These are phyloP conservation scores for Halcyon leucocephala DNA, from an alignment of 2,797 vertebrate species.

Conservation along the genomic window DNA sequence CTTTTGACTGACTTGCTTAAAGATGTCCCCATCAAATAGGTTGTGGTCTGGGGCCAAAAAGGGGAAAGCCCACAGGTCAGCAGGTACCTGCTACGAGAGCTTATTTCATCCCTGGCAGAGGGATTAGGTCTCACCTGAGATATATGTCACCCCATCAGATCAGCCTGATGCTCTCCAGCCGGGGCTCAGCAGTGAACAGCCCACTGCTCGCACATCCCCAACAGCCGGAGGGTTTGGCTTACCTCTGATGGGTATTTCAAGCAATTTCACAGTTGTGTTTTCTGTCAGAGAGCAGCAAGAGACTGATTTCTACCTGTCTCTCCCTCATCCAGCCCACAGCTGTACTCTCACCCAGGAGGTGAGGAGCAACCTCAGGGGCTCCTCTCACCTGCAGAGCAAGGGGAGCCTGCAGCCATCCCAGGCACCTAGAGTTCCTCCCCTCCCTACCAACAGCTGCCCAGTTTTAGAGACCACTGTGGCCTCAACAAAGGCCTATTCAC, in stretches of 20 bases:
- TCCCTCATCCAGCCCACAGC: neutral
- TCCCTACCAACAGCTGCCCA: neutral
- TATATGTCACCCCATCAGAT: neutral
- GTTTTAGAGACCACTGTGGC: neutral
- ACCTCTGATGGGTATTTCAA: neutral
- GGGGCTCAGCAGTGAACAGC: neutral
- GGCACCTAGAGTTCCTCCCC: accelerated
- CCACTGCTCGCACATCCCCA: neutral
- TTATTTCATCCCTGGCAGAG: neutral
- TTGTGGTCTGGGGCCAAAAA: neutral
- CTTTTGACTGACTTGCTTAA: neutral
- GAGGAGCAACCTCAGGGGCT: neutral
- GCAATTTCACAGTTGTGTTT: neutral
- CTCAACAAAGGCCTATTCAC: neutral
- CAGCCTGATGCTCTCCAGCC: accelerated
- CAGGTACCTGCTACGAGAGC: neutral
- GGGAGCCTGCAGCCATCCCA: accelerated
- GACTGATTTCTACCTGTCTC: accelerated
- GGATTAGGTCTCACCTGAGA: neutral
- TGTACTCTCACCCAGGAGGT: accelerated
- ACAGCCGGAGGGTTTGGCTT: neutral
- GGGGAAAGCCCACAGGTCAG: neutral
- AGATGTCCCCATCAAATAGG: neutral
- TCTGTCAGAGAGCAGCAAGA: neutral
- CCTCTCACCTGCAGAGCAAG: accelerated